These are phyloP conservation scores for Holothuria scabra DNA, from an alignment of 53 echinoderm and acorn worm species.

Conservation along the genomic window DNA sequence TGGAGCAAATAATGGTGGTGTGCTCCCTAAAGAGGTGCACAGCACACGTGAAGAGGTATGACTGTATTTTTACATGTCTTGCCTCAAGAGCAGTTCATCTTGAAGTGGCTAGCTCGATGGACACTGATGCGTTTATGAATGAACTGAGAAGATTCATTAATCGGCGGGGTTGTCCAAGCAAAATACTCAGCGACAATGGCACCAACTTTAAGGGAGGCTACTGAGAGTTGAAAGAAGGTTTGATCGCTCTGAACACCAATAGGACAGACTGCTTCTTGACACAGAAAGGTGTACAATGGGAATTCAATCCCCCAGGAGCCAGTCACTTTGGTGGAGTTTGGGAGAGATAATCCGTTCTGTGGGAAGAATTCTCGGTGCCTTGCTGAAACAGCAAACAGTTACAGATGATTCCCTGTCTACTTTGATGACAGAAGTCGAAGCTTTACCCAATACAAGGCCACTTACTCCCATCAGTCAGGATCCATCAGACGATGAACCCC, in stretches of 20 bases:
- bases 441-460: conserved; percentile 5
- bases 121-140: conserved; percentile 1
- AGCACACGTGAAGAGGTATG: conserved; percentile 8
- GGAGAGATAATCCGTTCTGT: conserved; percentile 35
- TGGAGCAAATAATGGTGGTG: too few species aligned
- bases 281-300: not conserved
- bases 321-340: conserved; percentile 12
- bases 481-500: conserved; percentile 17
- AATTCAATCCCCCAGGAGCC: conserved; percentile 8
- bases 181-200: not conserved
- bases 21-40: not conserved
- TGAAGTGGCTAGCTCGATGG: not conserved
- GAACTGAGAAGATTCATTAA: too few species aligned
- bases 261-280: not conserved
- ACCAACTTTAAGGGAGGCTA: not conserved
- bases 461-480: not conserved
- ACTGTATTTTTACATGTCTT: conserved; percentile 20
- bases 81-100: conserved; percentile 1
- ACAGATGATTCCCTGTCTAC: conserved; percentile 1
- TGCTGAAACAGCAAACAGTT: conserved; percentile 11
- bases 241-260: not conserved
- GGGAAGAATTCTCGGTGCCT: not conserved
- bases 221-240: not conserved
- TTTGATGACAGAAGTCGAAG: not conserved
- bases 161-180: too few species aligned